phyloP scores from a whole-genome alignment of 2,797 vertebrate genomes.

The Eulemur mongoz region DNA sequence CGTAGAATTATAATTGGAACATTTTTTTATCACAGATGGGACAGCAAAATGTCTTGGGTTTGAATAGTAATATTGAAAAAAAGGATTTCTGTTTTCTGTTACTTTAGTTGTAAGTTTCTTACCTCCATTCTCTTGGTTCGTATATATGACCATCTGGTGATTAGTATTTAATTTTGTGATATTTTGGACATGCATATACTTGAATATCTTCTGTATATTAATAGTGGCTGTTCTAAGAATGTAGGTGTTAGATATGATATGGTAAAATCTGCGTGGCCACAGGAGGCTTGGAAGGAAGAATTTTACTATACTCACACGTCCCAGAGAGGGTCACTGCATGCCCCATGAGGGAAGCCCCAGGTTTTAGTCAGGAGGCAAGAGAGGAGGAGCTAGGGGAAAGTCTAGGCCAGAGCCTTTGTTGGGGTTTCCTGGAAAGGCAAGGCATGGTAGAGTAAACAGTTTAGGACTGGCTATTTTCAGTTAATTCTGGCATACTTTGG shows the following conservation, averaged over 20 bases:
- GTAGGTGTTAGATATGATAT: background rate
- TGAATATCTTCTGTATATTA: background rate
- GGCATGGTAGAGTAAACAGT: background rate
- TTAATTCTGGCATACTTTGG: background rate
- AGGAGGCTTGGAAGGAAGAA: background rate
- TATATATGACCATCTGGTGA: background rate
- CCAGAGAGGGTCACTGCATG: background rate
- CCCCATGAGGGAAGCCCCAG: background rate
- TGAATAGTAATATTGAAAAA: background rate
- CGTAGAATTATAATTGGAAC: background rate
- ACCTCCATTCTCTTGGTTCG: background rate
- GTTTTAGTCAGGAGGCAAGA: background rate
- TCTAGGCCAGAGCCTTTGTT: background rate
- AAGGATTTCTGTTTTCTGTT: background rate
- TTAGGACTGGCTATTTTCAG: background rate
- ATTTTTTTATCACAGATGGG: background rate
- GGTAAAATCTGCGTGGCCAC: background rate
- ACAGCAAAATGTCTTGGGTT: background rate
- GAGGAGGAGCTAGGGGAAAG: background rate
- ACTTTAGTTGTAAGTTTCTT: background rate
- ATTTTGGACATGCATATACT: background rate
- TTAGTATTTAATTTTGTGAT: background rate
- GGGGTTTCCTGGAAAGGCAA: background rate
- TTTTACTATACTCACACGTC: background rate
- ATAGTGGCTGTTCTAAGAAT: background rate